phyloP scores from a whole-genome alignment of 92 coral and sea anemone species.

The Umimayanthus chanpuru region DNA sequence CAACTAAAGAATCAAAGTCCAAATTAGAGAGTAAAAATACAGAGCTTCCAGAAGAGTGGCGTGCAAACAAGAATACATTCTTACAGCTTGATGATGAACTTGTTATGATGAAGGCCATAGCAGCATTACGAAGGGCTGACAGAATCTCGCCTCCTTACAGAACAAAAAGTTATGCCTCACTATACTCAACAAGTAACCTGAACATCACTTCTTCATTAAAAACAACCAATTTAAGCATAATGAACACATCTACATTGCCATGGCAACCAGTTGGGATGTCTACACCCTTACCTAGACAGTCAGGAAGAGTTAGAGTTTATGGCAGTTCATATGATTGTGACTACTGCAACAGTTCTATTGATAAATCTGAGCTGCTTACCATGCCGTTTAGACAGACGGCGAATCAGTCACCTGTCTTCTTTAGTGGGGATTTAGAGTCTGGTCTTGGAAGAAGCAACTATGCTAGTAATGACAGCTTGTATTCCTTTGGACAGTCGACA shows the following conservation, averaged over 20 bases:
- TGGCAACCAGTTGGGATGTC: constrained; percentile 90
- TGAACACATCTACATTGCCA: constrained; percentile 63
- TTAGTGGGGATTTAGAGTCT: constrained; percentile 42
- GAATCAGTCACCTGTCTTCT: constrained; percentile 24
- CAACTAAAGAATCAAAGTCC: neutral
- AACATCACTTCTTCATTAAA: constrained; percentile 36
- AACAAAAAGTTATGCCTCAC: constrained; percentile 19
- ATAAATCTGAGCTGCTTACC: constrained; percentile 3
- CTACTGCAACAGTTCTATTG: constrained; percentile 35
- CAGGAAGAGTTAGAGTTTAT: constrained; percentile 39
- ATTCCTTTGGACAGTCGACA: constrained; percentile 27
- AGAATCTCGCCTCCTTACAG: constrained; percentile 46
- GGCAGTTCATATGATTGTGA: constrained; percentile 52
- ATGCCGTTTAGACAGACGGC: constrained; percentile 27
- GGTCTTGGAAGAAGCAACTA: constrained; percentile 54
- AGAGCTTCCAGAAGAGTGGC: neutral
- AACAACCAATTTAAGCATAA: constrained; percentile 46
- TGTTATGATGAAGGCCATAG: constrained; percentile 69
- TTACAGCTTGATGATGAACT: constrained; percentile 67
- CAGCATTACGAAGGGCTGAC: constrained; percentile 80
- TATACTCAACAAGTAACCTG: constrained; percentile 23
- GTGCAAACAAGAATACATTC: neutral
- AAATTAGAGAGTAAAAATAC: neutral
- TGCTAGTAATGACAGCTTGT: constrained; percentile 18
- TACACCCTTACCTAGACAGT: constrained; percentile 63